Evolutionary conservation across 2,888 invertebrate species (phyloP).

Genomic region (Drosophila phalerata): DNA sequence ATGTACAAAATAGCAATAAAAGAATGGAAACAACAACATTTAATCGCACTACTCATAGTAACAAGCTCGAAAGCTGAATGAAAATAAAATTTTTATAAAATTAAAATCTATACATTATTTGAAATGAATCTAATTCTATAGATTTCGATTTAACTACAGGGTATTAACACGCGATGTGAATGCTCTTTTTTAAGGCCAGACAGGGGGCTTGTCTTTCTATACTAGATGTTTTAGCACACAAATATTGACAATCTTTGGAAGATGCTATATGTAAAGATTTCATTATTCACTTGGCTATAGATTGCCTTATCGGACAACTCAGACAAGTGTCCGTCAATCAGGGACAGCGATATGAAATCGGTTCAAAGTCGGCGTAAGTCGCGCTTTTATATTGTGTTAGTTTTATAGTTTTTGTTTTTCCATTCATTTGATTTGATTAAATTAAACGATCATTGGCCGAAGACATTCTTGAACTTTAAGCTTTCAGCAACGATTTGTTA

Average conservation of each 20-base stretch:
- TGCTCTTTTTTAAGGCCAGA: constrained; percentile 22
- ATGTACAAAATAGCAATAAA: constrained; percentile 1
- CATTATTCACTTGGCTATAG: constrained; percentile 3
- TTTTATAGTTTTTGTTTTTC: constrained; percentile 6
- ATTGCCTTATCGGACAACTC: constrained; percentile 44
- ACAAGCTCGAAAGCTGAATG: constrained; percentile 19
- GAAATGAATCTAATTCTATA: not conserved
- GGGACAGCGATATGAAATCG: constrained; percentile 17
- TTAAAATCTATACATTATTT: not conserved
- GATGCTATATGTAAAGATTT: constrained; percentile 4
- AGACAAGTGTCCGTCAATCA: constrained; percentile 36
- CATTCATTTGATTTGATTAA: constrained; percentile 44
- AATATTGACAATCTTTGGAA: not conserved
- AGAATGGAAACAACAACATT: constrained; percentile 2
- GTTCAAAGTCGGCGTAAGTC: constrained; percentile 52
- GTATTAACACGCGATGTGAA: constrained; percentile 20
- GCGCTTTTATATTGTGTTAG: not conserved
- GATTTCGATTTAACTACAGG: constrained; percentile 14
- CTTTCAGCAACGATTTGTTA: not conserved
- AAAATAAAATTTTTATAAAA: not conserved
- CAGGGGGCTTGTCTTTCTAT: constrained; percentile 35
- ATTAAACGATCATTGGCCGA: constrained; percentile 49
- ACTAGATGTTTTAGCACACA: constrained; percentile 15
- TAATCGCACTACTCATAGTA: constrained; percentile 31
- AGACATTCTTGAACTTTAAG: constrained; percentile 55